phyloP scores from a whole-genome alignment of 2,113 vertebrate species.

The Oreocharis arfaki region DNA sequence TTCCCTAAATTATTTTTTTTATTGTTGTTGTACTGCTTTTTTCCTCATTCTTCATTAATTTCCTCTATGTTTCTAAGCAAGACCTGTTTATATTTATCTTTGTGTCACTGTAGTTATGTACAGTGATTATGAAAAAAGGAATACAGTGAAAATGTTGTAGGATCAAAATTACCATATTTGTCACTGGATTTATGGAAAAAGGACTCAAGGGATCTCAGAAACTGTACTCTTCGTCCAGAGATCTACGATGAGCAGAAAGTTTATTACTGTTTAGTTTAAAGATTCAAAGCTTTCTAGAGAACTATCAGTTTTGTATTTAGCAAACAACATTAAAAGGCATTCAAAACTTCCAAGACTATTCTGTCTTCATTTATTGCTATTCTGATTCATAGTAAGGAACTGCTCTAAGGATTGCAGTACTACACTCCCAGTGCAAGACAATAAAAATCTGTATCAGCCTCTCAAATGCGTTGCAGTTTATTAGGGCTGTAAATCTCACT shows the following conservation, averaged over 20 bases:
- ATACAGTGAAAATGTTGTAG: background rate
- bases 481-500: background rate
- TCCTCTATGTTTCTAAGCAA: background rate
- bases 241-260: background rate
- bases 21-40: background rate
- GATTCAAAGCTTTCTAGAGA: background rate
- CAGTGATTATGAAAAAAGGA: background rate
- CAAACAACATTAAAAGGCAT: background rate
- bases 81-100: background rate
- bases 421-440: background rate
- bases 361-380: background rate
- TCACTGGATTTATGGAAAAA: background rate
- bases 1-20: background rate
- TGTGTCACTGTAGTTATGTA: background rate
- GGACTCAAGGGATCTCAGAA: background rate
- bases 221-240: background rate
- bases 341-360: background rate
- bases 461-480: background rate
- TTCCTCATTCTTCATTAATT: background rate
- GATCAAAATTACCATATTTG: background rate
- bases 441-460: background rate
- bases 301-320: background rate
- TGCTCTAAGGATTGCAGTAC: background rate
- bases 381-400: background rate
- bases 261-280: background rate